phyloP scores from a whole-genome alignment of 2,888 invertebrate genomes.

The Gasteruption jaculator region DNA sequence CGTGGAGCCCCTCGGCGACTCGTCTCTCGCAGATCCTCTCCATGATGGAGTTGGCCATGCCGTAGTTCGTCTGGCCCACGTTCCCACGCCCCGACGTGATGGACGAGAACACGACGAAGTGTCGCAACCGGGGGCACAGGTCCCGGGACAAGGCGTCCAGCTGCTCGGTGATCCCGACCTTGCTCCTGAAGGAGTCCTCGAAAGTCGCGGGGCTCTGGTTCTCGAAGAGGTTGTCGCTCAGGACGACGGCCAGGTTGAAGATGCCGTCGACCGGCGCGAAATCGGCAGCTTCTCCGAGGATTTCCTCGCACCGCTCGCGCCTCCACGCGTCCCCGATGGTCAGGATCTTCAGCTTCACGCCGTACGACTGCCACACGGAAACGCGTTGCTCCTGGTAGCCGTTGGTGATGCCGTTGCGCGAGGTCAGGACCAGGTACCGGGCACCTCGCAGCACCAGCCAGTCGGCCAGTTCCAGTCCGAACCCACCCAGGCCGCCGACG shows the following conservation, averaged over 20 bases:
- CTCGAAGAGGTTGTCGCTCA: conserved; percentile 54
- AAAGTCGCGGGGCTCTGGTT: conserved; percentile 53
- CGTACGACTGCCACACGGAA: conserved; percentile 62
- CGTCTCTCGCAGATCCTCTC: conserved; percentile 59
- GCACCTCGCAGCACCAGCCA: conserved; percentile 80
- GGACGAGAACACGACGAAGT: conserved; percentile 61
- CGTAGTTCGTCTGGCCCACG: conserved; percentile 61
- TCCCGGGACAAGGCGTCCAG: conserved; percentile 54
- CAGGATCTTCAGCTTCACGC: conserved; percentile 63
- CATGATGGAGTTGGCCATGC: conserved; percentile 53
- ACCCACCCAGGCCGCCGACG: conserved; percentile 78
- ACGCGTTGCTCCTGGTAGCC: conserved; percentile 76
- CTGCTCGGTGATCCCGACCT: conserved; percentile 56
- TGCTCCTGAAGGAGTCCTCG: conserved; percentile 53
- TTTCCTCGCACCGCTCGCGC: conserved; percentile 60
- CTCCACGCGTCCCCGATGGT: conserved; percentile 65
- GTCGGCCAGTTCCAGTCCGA: conserved; percentile 80
- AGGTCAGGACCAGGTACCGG: conserved; percentile 69
- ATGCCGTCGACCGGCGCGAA: conserved; percentile 58
- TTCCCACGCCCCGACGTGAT: conserved; percentile 60
- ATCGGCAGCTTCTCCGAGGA: conserved; percentile 57
- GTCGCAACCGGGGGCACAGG: conserved; percentile 44
- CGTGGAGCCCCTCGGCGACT: conserved; percentile 53
- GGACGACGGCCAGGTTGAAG: conserved; percentile 60
- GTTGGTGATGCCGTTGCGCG: conserved; percentile 69